phyloP scores from a whole-genome alignment of 2,888 invertebrate species.

The Bellardia pandia region DNA sequence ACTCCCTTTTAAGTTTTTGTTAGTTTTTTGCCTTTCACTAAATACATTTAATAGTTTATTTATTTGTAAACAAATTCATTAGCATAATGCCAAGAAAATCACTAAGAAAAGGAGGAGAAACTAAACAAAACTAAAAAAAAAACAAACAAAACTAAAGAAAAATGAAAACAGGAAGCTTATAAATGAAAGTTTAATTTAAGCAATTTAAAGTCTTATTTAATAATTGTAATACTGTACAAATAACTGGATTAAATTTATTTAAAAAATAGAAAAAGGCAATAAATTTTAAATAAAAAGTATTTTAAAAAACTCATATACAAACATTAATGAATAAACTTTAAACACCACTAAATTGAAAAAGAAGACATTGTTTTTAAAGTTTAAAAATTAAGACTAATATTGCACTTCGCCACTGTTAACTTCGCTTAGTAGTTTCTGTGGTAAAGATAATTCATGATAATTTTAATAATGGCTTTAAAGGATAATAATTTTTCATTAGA shows the following conservation, averaged over 20 bases:
- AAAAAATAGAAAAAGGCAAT: no score
- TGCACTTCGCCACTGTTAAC: neutral
- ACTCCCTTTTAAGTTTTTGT: neutral
- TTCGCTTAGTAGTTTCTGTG: neutral
- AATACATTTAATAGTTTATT: constrained; percentile 52
- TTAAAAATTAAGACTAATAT: neutral
- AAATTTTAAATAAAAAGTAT: no score
- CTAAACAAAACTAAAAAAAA: neutral
- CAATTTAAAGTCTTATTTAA: no score
- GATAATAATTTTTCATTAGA: constrained; percentile 31
- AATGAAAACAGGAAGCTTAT: neutral
- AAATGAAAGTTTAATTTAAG: no score
- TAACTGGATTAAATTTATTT: no score
- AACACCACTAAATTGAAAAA: no score
- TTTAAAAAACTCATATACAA: no score
- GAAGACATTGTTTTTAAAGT: neutral
- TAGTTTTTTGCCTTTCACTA: neutral
- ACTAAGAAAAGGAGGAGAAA: neutral
- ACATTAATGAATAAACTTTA: no score
- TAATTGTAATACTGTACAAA: no score
- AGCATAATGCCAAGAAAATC: constrained; percentile 62
- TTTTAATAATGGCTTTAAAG: constrained; percentile 34
- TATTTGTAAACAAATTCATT: constrained; percentile 67
- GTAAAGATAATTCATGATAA: constrained; percentile 15
- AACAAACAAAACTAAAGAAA: neutral